Percentiles rank a stretch among this genome's conserved stretches.
These are phyloP conservation scores for Pipa parva DNA, from an alignment of 2,113 vertebrate species.

Conservation along the genomic window DNA sequence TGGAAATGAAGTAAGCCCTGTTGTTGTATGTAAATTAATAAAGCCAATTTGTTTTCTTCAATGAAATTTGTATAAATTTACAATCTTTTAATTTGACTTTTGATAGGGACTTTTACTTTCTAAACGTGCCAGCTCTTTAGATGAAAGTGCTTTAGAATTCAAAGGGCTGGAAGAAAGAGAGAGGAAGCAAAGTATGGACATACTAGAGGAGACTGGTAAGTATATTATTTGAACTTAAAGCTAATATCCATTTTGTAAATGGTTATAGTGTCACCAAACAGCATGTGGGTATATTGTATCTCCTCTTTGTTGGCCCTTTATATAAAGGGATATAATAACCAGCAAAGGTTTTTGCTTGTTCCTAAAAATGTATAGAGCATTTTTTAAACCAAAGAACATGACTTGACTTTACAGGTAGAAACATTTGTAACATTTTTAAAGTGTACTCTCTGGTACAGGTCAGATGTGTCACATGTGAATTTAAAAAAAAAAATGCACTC, in stretches of 20 bases:
- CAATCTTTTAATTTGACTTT: conserved; percentile 45
- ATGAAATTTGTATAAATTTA: conserved; percentile 29
- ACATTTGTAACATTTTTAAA: too few relatives aligned
- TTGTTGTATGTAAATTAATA: conserved; percentile 16
- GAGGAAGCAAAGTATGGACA: conserved; percentile 24
- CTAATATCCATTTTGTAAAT: background rate
- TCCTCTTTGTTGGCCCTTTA: background rate
- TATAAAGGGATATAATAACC: too few relatives aligned
- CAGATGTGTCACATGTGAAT: too few relatives aligned
- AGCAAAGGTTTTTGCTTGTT: too few relatives aligned
- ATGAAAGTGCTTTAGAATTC: conserved; percentile 51
- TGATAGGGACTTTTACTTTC: conserved; percentile 52
- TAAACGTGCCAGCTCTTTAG: conserved; percentile 53
- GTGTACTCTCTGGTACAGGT: too few relatives aligned
- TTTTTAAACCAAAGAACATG: too few relatives aligned
- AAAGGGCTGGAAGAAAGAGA: conserved; percentile 53
- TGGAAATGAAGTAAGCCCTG: conserved; percentile 82
- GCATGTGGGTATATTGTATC: background rate
- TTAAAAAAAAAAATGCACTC: too few relatives aligned
- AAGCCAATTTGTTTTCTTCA: conserved; percentile 31
- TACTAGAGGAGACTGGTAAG: conserved; percentile 26
- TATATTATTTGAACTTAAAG: background rate
- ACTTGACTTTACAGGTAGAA: too few relatives aligned
- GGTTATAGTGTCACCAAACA: background rate
- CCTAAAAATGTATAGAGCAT: too few relatives aligned